phyloP scores from a whole-genome alignment of 2,113 vertebrate species.

The Porphyrio hochstetteri region DNA sequence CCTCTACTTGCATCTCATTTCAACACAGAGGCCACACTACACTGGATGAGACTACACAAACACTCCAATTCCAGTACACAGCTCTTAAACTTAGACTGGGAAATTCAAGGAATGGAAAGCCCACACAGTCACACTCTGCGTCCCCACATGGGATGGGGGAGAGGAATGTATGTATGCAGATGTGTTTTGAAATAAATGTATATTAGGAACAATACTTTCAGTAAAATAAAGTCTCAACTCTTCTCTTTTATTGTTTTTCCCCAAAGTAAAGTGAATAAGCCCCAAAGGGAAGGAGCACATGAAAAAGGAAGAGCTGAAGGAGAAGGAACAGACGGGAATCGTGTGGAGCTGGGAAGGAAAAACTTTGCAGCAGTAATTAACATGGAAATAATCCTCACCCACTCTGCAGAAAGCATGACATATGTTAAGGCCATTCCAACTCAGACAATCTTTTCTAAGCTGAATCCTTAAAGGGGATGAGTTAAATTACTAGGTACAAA shows the following conservation, averaged over 20 bases:
- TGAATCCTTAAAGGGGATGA: neutral
- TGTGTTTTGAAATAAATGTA: neutral
- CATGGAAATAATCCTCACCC: slow-evolving; percentile 17
- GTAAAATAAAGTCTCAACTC: neutral
- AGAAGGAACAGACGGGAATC: neutral
- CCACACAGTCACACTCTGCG: neutral
- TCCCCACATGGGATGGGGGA: neutral
- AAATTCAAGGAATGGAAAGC: neutral
- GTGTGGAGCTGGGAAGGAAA: neutral
- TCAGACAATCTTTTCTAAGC: slow-evolving; percentile 40
- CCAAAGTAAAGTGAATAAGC: neutral
- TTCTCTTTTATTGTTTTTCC: neutral
- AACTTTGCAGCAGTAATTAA: neutral
- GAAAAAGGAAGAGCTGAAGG: neutral
- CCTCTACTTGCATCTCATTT: neutral
- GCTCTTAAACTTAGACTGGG: neutral
- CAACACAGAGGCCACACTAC: neutral
- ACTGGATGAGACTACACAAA: neutral
- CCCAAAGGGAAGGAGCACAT: neutral
- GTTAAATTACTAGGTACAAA: slow-evolving; percentile 12
- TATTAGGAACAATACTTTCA: neutral
- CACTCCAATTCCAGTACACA: neutral
- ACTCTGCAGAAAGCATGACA: neutral
- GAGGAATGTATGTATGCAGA: neutral
- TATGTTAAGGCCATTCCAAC: slow-evolving; percentile 6